Conservation (phyloP, 2,797 vertebrate species). For the Myripristis murdjan region DNA sequence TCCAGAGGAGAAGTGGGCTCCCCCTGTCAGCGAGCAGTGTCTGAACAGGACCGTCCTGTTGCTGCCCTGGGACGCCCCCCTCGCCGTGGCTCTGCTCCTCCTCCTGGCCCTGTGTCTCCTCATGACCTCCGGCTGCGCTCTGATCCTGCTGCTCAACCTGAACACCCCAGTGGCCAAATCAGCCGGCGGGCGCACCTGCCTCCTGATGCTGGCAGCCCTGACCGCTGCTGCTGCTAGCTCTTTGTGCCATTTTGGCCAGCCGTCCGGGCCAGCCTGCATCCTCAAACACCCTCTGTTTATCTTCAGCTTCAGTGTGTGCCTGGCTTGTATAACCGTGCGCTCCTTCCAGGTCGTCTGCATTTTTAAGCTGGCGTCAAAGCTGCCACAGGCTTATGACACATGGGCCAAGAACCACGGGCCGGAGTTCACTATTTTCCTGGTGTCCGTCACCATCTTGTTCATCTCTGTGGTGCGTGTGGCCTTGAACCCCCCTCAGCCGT, state of each 20-base stretch:
- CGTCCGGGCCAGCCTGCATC: slow-evolving; percentile 77
- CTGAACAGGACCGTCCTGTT: slow-evolving; percentile 74
- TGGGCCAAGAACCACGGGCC: slow-evolving; percentile 88
- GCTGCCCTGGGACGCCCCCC: slow-evolving; percentile 76
- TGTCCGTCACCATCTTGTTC: slow-evolving; percentile 66
- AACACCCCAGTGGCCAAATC: slow-evolving; percentile 88
- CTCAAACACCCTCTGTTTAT: slow-evolving; percentile 85
- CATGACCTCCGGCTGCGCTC: slow-evolving; percentile 73
- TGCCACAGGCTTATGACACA: slow-evolving; percentile 83
- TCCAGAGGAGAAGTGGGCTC: slow-evolving; percentile 83
- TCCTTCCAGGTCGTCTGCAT: slow-evolving; percentile 91
- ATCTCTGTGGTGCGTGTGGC: slow-evolving; percentile 71
- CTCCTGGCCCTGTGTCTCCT: slow-evolving; percentile 81
- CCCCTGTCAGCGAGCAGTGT: slow-evolving; percentile 77
- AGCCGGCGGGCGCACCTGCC: slow-evolving; percentile 89
- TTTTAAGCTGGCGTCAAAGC: slow-evolving; percentile 89
- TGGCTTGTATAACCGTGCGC: slow-evolving; percentile 86
- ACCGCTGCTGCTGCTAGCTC: slow-evolving; percentile 77
- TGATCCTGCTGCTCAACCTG: slow-evolving; percentile 83
- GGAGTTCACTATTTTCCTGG: slow-evolving; percentile 78
- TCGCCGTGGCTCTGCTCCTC: slow-evolving; percentile 78
- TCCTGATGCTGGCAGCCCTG: slow-evolving; percentile 87
- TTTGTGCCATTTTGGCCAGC: slow-evolving; percentile 83
- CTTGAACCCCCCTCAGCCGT: slow-evolving; percentile 61
- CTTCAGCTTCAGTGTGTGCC: slow-evolving; percentile 85